These are phyloP conservation scores for Cossypha niveicapilla DNA, from an alignment of 2,797 vertebrate genomes.

Conservation along the genomic window DNA sequence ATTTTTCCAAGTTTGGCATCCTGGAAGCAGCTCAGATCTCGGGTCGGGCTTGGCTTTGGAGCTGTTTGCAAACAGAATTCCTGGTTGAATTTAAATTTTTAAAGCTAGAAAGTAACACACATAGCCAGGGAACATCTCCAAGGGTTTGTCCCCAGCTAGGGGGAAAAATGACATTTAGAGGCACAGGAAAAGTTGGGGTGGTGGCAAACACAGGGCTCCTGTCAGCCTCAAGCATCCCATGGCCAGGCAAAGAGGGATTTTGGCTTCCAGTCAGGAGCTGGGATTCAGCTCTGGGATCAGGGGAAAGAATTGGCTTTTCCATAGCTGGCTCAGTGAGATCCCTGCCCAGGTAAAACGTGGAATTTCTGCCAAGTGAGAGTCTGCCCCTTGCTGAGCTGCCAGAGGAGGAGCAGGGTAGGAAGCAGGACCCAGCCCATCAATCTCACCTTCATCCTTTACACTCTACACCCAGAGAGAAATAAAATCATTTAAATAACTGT, in stretches of 20 bases:
- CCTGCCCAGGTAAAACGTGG: neutral
- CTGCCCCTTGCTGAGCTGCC: neutral
- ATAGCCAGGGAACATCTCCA: neutral
- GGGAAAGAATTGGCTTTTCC: neutral
- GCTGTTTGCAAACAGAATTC: neutral
- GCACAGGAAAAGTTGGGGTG: neutral
- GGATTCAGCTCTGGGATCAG: fast-evolving
- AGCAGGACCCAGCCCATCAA: neutral
- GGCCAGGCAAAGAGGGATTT: neutral
- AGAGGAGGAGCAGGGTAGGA: fast-evolving
- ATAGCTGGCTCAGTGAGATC: fast-evolving
- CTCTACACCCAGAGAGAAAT: neutral
- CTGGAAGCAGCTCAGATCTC: neutral
- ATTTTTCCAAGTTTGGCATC: neutral
- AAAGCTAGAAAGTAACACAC: neutral
- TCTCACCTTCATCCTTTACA: fast-evolving
- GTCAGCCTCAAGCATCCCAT: fast-evolving
- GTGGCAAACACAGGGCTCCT: neutral
- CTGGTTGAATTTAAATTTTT: neutral
- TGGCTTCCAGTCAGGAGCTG: neutral
- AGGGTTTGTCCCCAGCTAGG: neutral
- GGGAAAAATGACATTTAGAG: neutral
- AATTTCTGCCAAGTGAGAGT: neutral
- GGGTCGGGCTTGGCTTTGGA: neutral
- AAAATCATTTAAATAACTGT: neutral